Evolutionary conservation across 1,140 invertebrate genomes (phyloP).

Genomic region (Megathymus violae): DNA sequence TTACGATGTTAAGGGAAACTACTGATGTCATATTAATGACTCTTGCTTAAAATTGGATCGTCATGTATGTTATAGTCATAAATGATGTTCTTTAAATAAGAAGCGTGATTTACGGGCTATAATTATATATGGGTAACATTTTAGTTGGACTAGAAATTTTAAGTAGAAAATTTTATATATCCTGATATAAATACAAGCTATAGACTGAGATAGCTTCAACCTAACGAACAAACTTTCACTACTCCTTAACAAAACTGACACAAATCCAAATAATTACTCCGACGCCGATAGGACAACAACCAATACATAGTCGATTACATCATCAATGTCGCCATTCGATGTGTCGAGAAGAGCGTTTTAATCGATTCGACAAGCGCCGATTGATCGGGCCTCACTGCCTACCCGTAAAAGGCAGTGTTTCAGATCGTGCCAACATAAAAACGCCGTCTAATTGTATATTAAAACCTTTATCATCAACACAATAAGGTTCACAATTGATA

Average conservation of each 20-base stretch:
- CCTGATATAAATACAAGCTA: too few relatives aligned
- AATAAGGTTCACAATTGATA: slow-evolving; percentile 32
- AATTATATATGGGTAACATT: too few relatives aligned
- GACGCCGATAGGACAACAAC: slow-evolving; percentile 29
- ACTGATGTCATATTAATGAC: too few relatives aligned
- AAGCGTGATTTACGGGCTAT: too few relatives aligned
- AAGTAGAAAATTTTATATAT: too few relatives aligned
- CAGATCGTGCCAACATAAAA: slow-evolving; percentile 14
- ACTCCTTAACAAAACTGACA: slow-evolving; percentile 12
- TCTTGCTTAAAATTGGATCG: too few relatives aligned
- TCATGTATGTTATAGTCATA: too few relatives aligned
- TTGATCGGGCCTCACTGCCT: slow-evolving; percentile 39
- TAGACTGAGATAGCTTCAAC: background rate
- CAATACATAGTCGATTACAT: slow-evolving; percentile 47
- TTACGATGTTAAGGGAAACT: too few relatives aligned
- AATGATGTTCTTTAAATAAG: too few relatives aligned
- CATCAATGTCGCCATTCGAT: slow-evolving; percentile 53
- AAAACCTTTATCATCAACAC: slow-evolving; percentile 15
- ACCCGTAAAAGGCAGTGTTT: slow-evolving; percentile 40
- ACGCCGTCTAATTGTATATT: background rate
- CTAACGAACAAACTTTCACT: slow-evolving; percentile 2
- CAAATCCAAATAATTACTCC: slow-evolving; percentile 35
- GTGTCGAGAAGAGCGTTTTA: slow-evolving; percentile 46
- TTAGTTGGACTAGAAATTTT: too few relatives aligned
- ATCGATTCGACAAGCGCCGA: slow-evolving; percentile 57